These are phyloP conservation scores for Celastrina argiolus DNA, from an alignment of 2,888 invertebrate species.

Conservation along the genomic window DNA sequence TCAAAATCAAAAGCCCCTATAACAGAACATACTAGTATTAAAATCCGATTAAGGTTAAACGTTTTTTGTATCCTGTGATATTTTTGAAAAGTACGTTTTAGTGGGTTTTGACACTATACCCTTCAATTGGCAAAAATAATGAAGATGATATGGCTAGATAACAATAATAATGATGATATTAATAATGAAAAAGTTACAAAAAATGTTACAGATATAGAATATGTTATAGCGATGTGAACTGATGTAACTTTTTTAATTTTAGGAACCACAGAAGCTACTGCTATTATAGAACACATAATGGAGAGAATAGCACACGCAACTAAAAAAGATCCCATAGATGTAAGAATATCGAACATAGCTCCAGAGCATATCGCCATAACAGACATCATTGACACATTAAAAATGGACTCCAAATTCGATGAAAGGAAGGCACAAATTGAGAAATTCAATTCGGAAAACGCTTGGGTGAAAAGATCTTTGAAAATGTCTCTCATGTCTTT, in stretches of 20 bases:
- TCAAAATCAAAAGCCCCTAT: too few relatives aligned
- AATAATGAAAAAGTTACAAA: too few relatives aligned
- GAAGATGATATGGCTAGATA: neutral
- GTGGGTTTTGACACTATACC: too few relatives aligned
- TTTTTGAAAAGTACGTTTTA: too few relatives aligned
- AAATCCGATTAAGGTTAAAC: too few relatives aligned
- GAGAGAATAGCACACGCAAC: constrained; percentile 79
- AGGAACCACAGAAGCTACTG: constrained; percentile 78
- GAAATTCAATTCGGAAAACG: constrained; percentile 80
- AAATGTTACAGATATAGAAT: neutral
- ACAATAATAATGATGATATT: neutral
- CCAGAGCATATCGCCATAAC: constrained; percentile 47
- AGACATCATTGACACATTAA: constrained; percentile 77
- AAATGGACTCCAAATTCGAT: constrained; percentile 75
- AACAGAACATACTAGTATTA: too few relatives aligned
- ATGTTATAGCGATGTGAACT: neutral
- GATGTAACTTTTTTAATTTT: constrained; percentile 27
- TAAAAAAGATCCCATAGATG: constrained; percentile 77
- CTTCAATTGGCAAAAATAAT: neutral
- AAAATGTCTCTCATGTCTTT: constrained; percentile 81
- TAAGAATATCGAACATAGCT: constrained; percentile 74
- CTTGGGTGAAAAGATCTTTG: constrained; percentile 86
- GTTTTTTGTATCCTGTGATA: too few relatives aligned
- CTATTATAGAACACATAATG: constrained; percentile 81
- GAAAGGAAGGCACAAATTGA: constrained; percentile 68